Base-by-base conservation (phyloP, 2,113 vertebrate species). In the Clarias macrocephalus region DNA sequence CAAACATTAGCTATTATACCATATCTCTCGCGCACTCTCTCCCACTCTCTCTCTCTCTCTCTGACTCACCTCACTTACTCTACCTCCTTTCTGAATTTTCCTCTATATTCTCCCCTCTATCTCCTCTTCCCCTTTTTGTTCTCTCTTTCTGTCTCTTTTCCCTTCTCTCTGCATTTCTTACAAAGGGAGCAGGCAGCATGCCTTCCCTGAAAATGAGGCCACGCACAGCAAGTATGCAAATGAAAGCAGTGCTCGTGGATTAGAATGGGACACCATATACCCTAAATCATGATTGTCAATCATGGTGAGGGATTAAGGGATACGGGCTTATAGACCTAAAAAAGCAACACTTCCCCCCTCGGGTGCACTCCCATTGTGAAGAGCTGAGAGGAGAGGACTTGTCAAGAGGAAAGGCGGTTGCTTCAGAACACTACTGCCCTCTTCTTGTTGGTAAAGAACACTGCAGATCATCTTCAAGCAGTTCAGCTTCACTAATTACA, bases 211-310 rank as follows among this genome's bases (percentile, higher is more conserved):
- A 95, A 96, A 95, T 95, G 97, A 97, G 97, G 97, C 96, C 96
- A 97, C 93, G 95, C 95, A 96, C 93, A 95, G 96, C 96, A 98
- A 97, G 97, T 97, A 99, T 96, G 95, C 97, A 99, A 99, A 98
- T 97, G 97, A 99, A 98, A 98, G 98, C 97, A 97, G 96, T 97
- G 97, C 98, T 98, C 95, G 95, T 94, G 95, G 98, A 99, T 99
- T 99, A 99, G 96, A 97, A 96, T 95, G 96, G 97, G 96, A 97
- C 96, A 97, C 97, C 97, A 97, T 97, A 94, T 97, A 98, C 97
- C 97, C 97, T 96, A 99, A 98, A 99, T 99, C 97, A 97, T 95
- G 96, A 99, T 99, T 99, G 97, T 99, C 98, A 99, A 98, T 99
- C 98, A 99, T 97, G 96, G 95, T 95, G 95, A 96, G 95, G 98